Percentiles rank a stretch among this genome's conserved stretches.
Conservation (phyloP, 2,888 invertebrate species). For the Aquatica leii region DNA sequence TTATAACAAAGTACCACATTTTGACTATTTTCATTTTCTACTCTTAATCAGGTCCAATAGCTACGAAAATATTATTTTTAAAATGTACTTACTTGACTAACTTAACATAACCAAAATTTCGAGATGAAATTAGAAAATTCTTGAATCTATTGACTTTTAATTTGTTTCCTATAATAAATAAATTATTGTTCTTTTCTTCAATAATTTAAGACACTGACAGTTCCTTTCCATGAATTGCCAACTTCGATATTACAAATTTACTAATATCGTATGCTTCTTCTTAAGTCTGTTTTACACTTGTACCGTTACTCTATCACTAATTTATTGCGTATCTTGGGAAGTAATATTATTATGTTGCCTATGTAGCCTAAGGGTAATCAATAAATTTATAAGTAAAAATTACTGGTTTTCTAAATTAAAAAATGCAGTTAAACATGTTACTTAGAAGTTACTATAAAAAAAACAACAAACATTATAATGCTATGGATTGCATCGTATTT, state of each 20-base stretch:
- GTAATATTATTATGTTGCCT: no score
- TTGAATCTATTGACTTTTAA: slow-evolving; percentile 19
- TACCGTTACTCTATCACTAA: no score
- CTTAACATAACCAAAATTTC: slow-evolving; percentile 30
- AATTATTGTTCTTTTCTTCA: slow-evolving; percentile 23
- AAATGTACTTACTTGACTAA: slow-evolving; percentile 19
- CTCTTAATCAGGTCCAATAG: no score
- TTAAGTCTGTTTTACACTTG: no score
- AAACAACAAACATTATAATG: no score
- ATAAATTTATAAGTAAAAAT: no score
- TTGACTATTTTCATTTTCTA: neutral
- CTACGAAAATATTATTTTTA: neutral
- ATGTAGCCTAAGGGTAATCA: no score
- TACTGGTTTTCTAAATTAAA: no score
- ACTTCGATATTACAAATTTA: neutral
- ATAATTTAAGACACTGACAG: slow-evolving; percentile 26
- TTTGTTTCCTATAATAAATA: slow-evolving; percentile 25
- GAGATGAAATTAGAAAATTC: slow-evolving; percentile 18
- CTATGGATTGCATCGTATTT: no score
- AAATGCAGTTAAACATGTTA: no score
- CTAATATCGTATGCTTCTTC: neutral
- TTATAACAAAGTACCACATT: slow-evolving; percentile 6
- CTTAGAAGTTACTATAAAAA: no score
- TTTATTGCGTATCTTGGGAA: no score
- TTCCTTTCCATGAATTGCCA: slow-evolving; percentile 11